Evolutionary conservation across 2,888 invertebrate species (phyloP), one percentile per base, ranked within the genome.

Genomic region (Eurytoma californica): DNA sequence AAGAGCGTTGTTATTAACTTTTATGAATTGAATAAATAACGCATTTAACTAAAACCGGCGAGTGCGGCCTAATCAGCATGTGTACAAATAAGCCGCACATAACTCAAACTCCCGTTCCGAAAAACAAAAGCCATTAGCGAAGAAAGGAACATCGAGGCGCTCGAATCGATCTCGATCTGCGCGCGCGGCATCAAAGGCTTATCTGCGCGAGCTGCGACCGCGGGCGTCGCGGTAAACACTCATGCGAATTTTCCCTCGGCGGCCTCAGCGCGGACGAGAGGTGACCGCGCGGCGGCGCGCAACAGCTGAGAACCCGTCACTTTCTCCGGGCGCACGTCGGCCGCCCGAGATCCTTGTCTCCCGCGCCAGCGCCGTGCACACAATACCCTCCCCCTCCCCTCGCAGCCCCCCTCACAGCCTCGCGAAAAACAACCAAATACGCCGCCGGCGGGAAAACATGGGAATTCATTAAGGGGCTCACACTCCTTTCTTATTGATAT

Each of bases 221-320:
- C 51, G 16, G 20, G 47, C n/a, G 53, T 13, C 39, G 51, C 49
- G 66, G 61, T 57, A 68, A 68, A 58, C 39, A 28, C 76, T 47
- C 76, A 63, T 58, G 76, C 76, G 75, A 69, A 69, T 57, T 74
- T 67, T 61, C 68, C 55, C 60, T 58, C 49, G 53, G 12, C 47
- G 53, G 49, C n/a, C 53, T 24, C 24, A 24, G 24, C 24, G 24
- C 24, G 24, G 39, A 39, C 39, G 39, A 39, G 39, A 39, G 74
- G 79, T 79, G 70, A 68, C 78, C 63, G 57, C 4, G 53, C 53
- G 53, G 63, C 28, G 39, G 28, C 63, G 68, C 72, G 47, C 55
- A 79, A 69, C 69, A 74, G 80, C 80, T 77, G 80, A 77, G 80
- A 77, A 77, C 73, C 73, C 80, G 77, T 80, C 80, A 80, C 80